Conservation (phyloP, 1,140 invertebrate genomes). For the Saccostrea glomerata region DNA sequence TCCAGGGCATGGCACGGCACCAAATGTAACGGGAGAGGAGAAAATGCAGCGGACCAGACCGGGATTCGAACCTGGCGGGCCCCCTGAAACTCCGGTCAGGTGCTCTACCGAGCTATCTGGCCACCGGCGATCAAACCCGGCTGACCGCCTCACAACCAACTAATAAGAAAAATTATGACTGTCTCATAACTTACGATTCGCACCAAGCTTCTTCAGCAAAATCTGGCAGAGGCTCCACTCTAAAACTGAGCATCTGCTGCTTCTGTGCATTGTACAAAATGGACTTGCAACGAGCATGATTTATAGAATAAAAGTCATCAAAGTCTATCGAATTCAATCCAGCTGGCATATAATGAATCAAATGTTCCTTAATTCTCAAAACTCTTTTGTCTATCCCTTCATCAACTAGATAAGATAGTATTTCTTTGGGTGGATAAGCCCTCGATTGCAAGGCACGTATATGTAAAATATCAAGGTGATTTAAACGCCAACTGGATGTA, state of each 20-base stretch:
- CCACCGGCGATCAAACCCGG: too few species aligned
- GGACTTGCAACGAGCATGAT: not conserved
- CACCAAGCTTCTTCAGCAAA: not conserved
- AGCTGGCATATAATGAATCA: not conserved
- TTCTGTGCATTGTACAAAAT: not conserved
- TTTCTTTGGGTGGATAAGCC: not conserved
- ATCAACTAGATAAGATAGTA: not conserved
- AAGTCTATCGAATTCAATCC: not conserved
- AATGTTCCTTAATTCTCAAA: not conserved
- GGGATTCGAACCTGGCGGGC: too few species aligned
- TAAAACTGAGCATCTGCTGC: not conserved
- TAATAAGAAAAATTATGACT: too few species aligned
- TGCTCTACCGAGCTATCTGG: too few species aligned
- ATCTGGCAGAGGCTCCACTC: not conserved
- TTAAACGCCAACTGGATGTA: not conserved
- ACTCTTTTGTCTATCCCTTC: not conserved
- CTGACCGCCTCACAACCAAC: too few species aligned
- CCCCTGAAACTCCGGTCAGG: too few species aligned
- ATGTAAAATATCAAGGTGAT: not conserved
- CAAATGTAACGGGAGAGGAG: too few species aligned
- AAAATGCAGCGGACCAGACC: too few species aligned
- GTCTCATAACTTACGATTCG: not conserved
- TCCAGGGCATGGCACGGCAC: too few species aligned
- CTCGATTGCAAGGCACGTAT: not conserved
- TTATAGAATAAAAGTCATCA: not conserved